phyloP scores from a whole-genome alignment of 2,888 invertebrate genomes.

The Euzetes globulus region DNA sequence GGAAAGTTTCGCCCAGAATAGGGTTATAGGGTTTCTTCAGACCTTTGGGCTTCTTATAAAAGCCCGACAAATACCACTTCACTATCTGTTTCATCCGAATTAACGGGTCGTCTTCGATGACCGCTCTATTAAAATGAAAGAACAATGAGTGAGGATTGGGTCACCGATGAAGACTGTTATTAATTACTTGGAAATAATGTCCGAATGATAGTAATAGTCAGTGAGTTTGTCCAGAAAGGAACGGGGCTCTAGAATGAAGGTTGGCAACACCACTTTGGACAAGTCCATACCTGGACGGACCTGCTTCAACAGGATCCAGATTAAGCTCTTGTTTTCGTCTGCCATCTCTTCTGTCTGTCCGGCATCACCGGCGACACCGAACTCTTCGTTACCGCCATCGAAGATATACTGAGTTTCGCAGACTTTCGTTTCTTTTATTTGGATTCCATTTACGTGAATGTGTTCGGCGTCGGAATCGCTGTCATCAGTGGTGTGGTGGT shows the following conservation, averaged over 20 bases:
- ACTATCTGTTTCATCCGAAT: slow-evolving; percentile 79
- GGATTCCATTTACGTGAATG: slow-evolving; percentile 47
- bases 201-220: slow-evolving; percentile 89
- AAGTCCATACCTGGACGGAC: slow-evolving; percentile 93
- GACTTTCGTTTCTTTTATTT: slow-evolving; percentile 51
- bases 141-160: not conserved
- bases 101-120: slow-evolving; percentile 75
- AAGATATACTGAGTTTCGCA: slow-evolving; percentile 56
- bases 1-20: slow-evolving; percentile 80
- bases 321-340: slow-evolving; percentile 87
- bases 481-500: slow-evolving; percentile 54
- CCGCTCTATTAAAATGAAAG: slow-evolving; percentile 58
- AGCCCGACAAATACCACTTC: slow-evolving; percentile 84
- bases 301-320: slow-evolving; percentile 91
- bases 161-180: slow-evolving; percentile 48
- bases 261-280: slow-evolving; percentile 83
- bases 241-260: slow-evolving; percentile 85
- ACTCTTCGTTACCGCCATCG: slow-evolving; percentile 57
- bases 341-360: slow-evolving; percentile 78
- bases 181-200: slow-evolving; percentile 67
- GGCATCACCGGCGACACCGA: slow-evolving; percentile 53
- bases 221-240: slow-evolving; percentile 87
- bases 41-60: slow-evolving; percentile 89
- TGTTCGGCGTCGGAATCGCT: slow-evolving; percentile 16
- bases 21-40: slow-evolving; percentile 94